Base-by-base conservation (phyloP, 2,888 invertebrate species). In the Tenthredo distinguenda region DNA sequence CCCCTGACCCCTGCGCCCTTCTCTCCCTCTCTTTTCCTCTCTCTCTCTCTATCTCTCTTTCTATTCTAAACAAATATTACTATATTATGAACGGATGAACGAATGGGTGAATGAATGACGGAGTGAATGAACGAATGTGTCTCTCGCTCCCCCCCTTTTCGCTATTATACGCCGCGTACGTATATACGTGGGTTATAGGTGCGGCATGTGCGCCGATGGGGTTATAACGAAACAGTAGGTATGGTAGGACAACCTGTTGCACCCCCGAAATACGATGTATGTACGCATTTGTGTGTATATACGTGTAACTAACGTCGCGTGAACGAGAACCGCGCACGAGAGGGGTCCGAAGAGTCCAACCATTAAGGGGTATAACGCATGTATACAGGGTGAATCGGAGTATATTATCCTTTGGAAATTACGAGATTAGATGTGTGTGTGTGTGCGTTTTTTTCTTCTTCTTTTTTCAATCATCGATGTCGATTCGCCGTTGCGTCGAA, bases 21-120 rank as follows among this genome's bases (percentile, higher is more conserved):
- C 31, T 26, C 21, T 1, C 62, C 9, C 31, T 31, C 3, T 1
- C 62, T 21, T 12, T 31, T 2, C 10, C 65, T 3, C 9, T 26
- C 62, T 62, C 21, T 62, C 18, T 26, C 62, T 62, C 62, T 62
- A 1, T 62, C 4, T 26, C 10, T 62, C 2, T 71, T 26, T 71
- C 37, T 6, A 34, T 72, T 40, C 72, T 72, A 40, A 72, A 72
- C 21, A 72, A 72, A 72, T 40, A 72, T 40, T 3, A 37, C 72
- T 72, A 21, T 72, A 40, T 72, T n/a, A 9, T 21, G 72, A 21
- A 72, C 26, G 72, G 37, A 40, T 72, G 72, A 72, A 40, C 43
- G 72, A 40, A 40, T 40, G 72, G 18, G 7, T 21, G 72, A 65
- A 31, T 26, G 62, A 65, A 65, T 37, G 71, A 58, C n/a, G n/a